phyloP scores from a whole-genome alignment of 2,797 vertebrate genomes.

The Sebastes taczanowskii region DNA sequence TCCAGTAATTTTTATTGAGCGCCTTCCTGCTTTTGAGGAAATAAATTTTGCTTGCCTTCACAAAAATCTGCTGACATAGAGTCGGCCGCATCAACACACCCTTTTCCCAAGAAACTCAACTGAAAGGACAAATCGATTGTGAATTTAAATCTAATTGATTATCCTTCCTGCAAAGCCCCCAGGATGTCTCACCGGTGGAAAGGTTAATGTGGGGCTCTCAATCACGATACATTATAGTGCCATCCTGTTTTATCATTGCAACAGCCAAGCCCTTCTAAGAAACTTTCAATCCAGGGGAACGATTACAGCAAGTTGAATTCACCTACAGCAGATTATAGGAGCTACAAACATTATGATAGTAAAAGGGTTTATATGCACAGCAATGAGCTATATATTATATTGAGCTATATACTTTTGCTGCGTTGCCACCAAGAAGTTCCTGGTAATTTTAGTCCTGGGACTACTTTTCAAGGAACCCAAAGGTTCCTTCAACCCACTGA shows the following conservation, averaged over 20 bases:
- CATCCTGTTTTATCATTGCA: not conserved
- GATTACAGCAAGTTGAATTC: not conserved
- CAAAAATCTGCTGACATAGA: slow-evolving; percentile 1
- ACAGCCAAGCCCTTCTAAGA: not conserved
- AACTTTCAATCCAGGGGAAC: not conserved
- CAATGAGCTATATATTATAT: no score
- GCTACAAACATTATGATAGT: not conserved
- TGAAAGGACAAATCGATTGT: not conserved
- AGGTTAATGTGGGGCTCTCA: slow-evolving; percentile 1
- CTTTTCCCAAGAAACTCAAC: not conserved
- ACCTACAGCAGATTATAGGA: not conserved
- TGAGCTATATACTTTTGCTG: no score
- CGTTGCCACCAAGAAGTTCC: not conserved
- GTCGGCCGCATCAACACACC: not conserved
- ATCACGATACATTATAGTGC: not conserved
- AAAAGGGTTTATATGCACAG: not conserved
- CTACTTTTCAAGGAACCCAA: not conserved
- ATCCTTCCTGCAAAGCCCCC: not conserved
- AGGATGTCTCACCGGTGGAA: not conserved
- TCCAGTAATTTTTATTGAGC: not conserved
- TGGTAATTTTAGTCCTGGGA: not conserved
- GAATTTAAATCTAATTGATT: slow-evolving; percentile 24
- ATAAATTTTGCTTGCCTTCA: slow-evolving; percentile 6
- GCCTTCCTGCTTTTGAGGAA: slow-evolving; percentile 16
- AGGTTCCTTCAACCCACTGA: not conserved